These are phyloP conservation scores for Ectropis grisescens DNA, from an alignment of 1,140 invertebrate species.

Conservation along the genomic window DNA sequence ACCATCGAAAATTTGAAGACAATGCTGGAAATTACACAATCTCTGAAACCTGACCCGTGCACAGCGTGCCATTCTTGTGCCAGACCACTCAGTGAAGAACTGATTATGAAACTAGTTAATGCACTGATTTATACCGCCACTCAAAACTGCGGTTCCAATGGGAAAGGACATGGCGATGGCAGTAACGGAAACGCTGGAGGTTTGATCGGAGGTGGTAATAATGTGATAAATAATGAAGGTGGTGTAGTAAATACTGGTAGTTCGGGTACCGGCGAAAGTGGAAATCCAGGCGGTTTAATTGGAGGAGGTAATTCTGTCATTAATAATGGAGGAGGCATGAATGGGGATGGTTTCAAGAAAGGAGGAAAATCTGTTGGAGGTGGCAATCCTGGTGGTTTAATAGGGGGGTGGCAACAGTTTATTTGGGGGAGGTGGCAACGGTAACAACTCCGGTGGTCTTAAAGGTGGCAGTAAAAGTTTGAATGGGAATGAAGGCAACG, in stretches of 20 bases:
- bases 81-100: conserved; percentile 19
- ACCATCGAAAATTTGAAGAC: conserved; percentile 22
- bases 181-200: background rate
- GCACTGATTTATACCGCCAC: conserved; percentile 34
- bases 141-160: conserved; percentile 6
- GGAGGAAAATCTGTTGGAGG: background rate
- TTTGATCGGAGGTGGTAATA: background rate
- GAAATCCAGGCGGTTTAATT: background rate
- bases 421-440: no score
- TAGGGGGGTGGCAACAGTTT: background rate
- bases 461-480: no score
- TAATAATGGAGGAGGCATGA: background rate
- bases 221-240: background rate
- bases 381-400: background rate
- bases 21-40: conserved; percentile 20
- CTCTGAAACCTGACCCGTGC: conserved; percentile 18
- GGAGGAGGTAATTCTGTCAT: background rate
- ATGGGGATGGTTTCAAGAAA: background rate
- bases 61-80: background rate
- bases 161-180: background rate
- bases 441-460: no score
- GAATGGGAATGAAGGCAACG: no score
- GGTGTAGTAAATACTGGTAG: background rate
- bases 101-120: conserved; percentile 44
- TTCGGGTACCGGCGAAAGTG: background rate